phyloP scores from a whole-genome alignment of 2,797 vertebrate genomes.

The Hippopotamyrus pictus region DNA sequence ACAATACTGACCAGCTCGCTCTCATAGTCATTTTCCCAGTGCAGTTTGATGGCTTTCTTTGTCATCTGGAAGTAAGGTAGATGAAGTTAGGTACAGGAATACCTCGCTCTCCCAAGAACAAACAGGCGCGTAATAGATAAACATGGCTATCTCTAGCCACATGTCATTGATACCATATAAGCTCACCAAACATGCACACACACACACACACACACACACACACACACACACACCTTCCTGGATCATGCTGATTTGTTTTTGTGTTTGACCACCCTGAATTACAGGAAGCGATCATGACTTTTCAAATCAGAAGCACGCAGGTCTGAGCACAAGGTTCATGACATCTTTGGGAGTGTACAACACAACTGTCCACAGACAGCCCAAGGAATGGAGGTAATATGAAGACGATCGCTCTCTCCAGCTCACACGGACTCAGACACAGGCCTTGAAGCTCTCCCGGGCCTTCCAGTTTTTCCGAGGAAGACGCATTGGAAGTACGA shows the following conservation, averaged over 20 bases:
- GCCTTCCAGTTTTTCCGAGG: not conserved
- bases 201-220: not conserved
- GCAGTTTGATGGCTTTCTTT: constrained; percentile 81
- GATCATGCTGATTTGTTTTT: not conserved
- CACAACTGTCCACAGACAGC: not conserved
- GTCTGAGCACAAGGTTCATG: too few relatives aligned
- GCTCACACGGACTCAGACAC: not conserved
- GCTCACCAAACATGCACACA: not conserved
- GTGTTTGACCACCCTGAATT: not conserved
- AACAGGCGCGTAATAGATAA: not conserved
- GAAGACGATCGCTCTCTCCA: not conserved
- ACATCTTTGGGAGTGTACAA: not conserved
- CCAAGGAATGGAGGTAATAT: not conserved
- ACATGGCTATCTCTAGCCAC: not conserved
- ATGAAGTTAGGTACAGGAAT: constrained; percentile 54
- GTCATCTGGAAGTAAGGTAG: constrained; percentile 81
- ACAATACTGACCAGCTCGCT: constrained; percentile 91
- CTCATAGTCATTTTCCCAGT: constrained; percentile 94
- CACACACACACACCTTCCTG: not conserved
- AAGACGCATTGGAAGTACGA: not conserved
- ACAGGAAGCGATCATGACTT: not conserved
- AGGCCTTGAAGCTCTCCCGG: not conserved
- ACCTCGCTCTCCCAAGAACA: not conserved
- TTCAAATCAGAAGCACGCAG: not conserved
- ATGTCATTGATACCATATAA: not conserved